phyloP scores from a whole-genome alignment of 2,888 invertebrate species.

The Atherix ibis region DNA sequence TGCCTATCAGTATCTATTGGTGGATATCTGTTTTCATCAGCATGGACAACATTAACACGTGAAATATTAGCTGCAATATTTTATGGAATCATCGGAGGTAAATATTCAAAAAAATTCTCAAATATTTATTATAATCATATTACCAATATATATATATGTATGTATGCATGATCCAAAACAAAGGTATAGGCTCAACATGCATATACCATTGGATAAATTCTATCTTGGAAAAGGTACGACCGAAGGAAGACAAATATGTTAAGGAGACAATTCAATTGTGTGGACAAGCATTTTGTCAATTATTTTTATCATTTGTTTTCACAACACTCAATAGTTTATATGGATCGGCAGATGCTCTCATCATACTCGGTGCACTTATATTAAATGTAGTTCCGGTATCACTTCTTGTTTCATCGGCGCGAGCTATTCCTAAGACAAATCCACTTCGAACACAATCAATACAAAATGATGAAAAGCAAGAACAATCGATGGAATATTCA shows the following conservation, averaged over 20 bases:
- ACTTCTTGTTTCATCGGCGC: slow-evolving; percentile 27
- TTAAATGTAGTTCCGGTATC: slow-evolving; percentile 29
- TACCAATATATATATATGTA: neutral
- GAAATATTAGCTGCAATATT: slow-evolving; percentile 28
- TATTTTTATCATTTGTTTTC: slow-evolving; percentile 30
- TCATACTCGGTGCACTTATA: slow-evolving; percentile 27
- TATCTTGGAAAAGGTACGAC: slow-evolving; percentile 30
- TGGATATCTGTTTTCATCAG: slow-evolving; percentile 29
- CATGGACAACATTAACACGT: slow-evolving; percentile 28
- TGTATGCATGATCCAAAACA: neutral
- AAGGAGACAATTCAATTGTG: slow-evolving; percentile 29
- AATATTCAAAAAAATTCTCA: too few relatives aligned
- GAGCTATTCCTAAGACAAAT: slow-evolving; percentile 8
- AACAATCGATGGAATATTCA: slow-evolving; percentile 1
- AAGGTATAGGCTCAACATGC: slow-evolving; percentile 29
- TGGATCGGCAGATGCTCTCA: slow-evolving; percentile 28
- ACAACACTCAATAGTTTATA: slow-evolving; percentile 30
- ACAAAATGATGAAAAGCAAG: neutral
- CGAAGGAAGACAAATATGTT: slow-evolving; percentile 29
- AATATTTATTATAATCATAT: too few relatives aligned
- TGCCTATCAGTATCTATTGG: slow-evolving; percentile 27
- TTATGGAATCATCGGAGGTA: slow-evolving; percentile 30
- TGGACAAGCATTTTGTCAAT: slow-evolving; percentile 31
- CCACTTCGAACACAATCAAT: neutral
- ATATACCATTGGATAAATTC: slow-evolving; percentile 28